Conservation (phyloP, 2,888 invertebrate genomes). For the Cryptus armator region DNA sequence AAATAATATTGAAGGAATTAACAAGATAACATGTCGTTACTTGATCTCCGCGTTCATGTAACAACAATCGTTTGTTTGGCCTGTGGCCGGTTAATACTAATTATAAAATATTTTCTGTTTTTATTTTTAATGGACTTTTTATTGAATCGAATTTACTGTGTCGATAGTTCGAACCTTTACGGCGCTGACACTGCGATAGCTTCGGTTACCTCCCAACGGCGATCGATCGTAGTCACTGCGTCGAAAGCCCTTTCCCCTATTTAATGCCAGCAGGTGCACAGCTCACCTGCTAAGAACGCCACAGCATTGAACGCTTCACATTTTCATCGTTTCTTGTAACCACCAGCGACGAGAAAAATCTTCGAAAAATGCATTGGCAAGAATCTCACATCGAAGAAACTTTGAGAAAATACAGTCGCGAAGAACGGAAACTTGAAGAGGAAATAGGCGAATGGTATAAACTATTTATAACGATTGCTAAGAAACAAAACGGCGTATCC, state of each 20-base stretch:
- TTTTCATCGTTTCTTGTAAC: not conserved
- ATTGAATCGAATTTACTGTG: not conserved
- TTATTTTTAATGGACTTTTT: not conserved
- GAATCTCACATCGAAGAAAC: constrained; percentile 19
- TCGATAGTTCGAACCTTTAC: not conserved
- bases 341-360: constrained; percentile 5
- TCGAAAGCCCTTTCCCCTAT: constrained; percentile 1
- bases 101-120: constrained; percentile 39
- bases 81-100: constrained; percentile 18
- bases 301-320: not conserved
- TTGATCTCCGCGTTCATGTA: constrained; percentile 28
- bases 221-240: constrained; percentile 3
- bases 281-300: constrained; percentile 8
- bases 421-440: constrained; percentile 72
- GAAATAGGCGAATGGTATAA: constrained; percentile 74
- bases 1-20: not conserved
- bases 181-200: not conserved
- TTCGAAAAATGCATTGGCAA: constrained; percentile 42
- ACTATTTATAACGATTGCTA: not conserved
- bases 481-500: too few species aligned
- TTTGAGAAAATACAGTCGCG: constrained; percentile 54
- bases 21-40: constrained; percentile 12
- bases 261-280: constrained; percentile 9
- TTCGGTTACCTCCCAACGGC: constrained; percentile 11
- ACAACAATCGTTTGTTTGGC: not conserved